These are phyloP conservation scores for Pantelozetes paolii DNA, from an alignment of 2,888 invertebrate genomes.

Conservation along the genomic window DNA sequence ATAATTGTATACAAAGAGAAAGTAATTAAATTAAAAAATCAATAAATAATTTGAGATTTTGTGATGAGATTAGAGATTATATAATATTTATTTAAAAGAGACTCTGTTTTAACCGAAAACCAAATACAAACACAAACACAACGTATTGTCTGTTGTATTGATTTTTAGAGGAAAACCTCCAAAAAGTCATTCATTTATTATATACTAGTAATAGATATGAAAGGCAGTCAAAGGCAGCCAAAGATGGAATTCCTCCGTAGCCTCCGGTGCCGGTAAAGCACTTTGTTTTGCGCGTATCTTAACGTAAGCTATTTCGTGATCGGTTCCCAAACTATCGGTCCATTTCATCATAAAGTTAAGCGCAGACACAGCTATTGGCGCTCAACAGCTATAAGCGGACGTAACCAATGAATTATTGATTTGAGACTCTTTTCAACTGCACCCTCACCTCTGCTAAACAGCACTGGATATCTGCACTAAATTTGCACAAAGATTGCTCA, in stretches of 20 bases:
- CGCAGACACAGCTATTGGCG: neutral
- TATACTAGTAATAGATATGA: neutral
- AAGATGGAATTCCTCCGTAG: constrained; percentile 4
- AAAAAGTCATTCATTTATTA: no score
- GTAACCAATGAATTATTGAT: constrained; percentile 23
- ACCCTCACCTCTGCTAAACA: constrained; percentile 1
- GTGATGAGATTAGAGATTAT: no score
- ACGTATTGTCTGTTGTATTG: no score
- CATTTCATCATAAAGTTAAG: constrained; percentile 20
- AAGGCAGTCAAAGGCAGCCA: neutral
- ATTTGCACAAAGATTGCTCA: neutral
- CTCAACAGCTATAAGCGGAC: constrained; percentile 11
- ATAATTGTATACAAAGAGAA: no score
- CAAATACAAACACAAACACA: no score
- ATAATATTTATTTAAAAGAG: no score
- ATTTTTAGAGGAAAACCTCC: no score
- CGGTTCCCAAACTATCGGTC: constrained; percentile 1
- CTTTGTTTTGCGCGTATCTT: constrained; percentile 16
- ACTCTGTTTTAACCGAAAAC: no score
- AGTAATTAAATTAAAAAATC: no score
- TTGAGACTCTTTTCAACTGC: constrained; percentile 15
- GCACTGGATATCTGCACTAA: neutral
- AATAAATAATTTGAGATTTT: no score
- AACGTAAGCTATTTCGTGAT: constrained; percentile 23
- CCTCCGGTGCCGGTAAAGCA: constrained; percentile 25